phyloP scores from a whole-genome alignment of 2,797 vertebrate genomes.

The Phataginus tetradactyla region DNA sequence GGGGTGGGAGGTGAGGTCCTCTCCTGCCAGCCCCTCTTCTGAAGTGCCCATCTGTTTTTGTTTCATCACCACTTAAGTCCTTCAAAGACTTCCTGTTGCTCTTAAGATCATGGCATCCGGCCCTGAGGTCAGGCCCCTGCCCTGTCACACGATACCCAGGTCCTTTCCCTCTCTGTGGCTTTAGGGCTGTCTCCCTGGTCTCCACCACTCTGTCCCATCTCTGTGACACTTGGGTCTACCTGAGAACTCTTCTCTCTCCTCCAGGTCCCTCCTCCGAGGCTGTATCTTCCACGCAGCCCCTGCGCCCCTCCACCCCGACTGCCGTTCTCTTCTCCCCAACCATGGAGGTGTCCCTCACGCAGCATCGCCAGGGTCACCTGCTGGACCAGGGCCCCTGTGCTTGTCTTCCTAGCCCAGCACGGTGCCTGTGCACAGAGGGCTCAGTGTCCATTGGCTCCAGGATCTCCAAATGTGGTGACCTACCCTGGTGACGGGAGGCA shows the following conservation, averaged over 20 bases:
- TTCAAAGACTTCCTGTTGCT: background rate
- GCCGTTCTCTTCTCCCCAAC: background rate
- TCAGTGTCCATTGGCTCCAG: background rate
- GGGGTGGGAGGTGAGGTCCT: background rate
- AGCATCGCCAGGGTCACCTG: rapidly evolving
- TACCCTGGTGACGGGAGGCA: rapidly evolving
- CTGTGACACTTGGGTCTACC: background rate
- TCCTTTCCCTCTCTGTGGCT: background rate
- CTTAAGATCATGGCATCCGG: background rate
- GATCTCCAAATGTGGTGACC: background rate
- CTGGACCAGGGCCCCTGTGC: background rate
- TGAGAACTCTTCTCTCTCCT: background rate
- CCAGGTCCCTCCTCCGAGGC: background rate
- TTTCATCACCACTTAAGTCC: no score
- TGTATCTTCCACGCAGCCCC: background rate
- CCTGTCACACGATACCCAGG: background rate
- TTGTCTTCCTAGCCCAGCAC: background rate
- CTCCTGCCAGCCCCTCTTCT: background rate
- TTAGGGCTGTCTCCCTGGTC: background rate
- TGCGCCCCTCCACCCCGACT: rapidly evolving
- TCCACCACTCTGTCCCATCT: background rate
- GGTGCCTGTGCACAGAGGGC: no score
- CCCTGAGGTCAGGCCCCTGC: background rate
- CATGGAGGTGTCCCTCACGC: rapidly evolving
- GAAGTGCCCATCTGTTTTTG: background rate